Percentiles rank a stretch among this genome's conserved stretches.
These are phyloP conservation scores for Poeciliopsis occidentalis DNA, from an alignment of 2,113 vertebrate species.

Conservation along the genomic window DNA sequence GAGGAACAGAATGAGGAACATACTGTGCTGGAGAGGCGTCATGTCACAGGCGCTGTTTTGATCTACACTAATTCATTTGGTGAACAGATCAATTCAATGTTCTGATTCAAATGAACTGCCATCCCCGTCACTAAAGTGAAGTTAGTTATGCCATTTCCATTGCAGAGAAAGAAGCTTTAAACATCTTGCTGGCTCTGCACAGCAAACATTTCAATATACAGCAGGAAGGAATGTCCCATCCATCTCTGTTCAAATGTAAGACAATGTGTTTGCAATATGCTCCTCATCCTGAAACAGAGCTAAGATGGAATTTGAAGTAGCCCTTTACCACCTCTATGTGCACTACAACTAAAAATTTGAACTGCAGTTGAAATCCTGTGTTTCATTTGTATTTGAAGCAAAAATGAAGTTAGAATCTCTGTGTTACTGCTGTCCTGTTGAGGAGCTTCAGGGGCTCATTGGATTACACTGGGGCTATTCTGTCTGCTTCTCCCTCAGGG, in stretches of 20 bases:
- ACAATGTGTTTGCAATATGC: not conserved
- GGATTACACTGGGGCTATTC: slow-evolving; percentile 50
- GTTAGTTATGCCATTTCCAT: slow-evolving; percentile 74
- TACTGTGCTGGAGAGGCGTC: too few relatives aligned
- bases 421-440: not conserved
- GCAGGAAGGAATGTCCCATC: slow-evolving; percentile 20
- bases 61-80: too few relatives aligned
- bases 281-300: too few relatives aligned
- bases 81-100: too few relatives aligned
- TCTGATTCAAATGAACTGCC: not conserved
- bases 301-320: too few relatives aligned
- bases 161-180: slow-evolving; percentile 74
- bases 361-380: slow-evolving; percentile 11
- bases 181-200: slow-evolving; percentile 51
- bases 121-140: slow-evolving; percentile 34
- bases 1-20: too few relatives aligned
- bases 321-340: too few relatives aligned
- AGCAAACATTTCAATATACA: slow-evolving; percentile 69
- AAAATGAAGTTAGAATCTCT: slow-evolving; percentile 13
- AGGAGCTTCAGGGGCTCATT: slow-evolving; percentile 43
- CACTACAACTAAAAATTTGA: slow-evolving; percentile 30
- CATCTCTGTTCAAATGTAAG: not conserved
- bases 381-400: not conserved
- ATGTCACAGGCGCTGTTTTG: too few relatives aligned
- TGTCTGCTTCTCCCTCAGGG: slow-evolving; percentile 57